Evolutionary conservation across 2,113 vertebrate genomes (phyloP).

Genomic region (Chlorodrepanis virens): DNA sequence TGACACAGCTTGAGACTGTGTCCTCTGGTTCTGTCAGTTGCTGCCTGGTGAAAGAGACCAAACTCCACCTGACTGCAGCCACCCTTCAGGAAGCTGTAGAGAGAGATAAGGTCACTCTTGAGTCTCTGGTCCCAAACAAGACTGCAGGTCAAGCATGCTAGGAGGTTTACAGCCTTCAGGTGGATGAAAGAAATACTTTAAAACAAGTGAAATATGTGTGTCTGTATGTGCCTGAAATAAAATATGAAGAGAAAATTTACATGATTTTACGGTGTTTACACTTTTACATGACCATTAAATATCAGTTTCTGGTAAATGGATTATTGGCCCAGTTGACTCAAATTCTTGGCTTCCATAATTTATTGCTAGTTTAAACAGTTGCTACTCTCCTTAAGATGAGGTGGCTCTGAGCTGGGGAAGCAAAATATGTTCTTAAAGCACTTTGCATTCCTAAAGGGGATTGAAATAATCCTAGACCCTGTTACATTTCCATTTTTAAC

Average conservation of each 20-base stretch:
- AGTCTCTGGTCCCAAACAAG: neutral
- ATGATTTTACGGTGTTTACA: neutral
- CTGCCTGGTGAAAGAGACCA: no score
- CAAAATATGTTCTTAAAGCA: neutral
- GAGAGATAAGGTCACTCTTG: no score
- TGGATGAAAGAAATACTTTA: neutral
- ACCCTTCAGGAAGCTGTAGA: no score
- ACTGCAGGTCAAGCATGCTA: neutral
- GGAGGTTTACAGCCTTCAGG: neutral
- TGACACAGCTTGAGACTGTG: no score
- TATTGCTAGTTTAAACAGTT: conserved; percentile 8
- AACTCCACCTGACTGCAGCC: no score
- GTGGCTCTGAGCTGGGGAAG: neutral
- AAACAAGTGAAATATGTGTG: neutral
- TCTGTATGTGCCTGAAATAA: neutral
- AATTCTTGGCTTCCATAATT: neutral
- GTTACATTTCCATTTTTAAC: conserved; percentile 47
- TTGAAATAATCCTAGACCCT: conserved; percentile 27
- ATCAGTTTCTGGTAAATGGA: neutral
- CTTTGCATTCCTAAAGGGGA: neutral
- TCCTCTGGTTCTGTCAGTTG: no score
- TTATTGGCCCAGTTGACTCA: neutral
- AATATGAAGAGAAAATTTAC: neutral
- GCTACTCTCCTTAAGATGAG: neutral
- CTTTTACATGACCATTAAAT: neutral